Base-by-base conservation (phyloP, 2,797 vertebrate species). In the Oreochromis mossambicus region DNA sequence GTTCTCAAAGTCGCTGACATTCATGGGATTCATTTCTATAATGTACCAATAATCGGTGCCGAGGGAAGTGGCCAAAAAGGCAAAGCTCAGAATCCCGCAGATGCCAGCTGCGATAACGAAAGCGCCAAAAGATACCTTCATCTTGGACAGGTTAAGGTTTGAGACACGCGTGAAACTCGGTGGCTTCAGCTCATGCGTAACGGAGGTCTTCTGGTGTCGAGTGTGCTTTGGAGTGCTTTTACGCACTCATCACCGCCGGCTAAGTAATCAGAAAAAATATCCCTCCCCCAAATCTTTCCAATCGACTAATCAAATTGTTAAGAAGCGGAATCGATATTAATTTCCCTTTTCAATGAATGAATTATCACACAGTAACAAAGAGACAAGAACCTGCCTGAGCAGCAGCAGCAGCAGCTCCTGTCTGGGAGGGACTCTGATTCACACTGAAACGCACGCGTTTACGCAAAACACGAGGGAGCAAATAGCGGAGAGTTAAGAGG, bases 1-100 rank as follows among this genome's bases (percentile, higher is more conserved):
- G 68, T 91, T 88, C 80, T 94, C 91, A 1, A 86, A 79, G 51
- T 94, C 89, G 48, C 87, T 86, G 76, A 14, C 34, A 81, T 96
- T 96, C 15, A 41, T 19, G 3, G 94, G 88, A 46, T 91, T 95
- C 91, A 95, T 95, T 63, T 96, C 94, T 81, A 97, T 96, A 50
- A 97, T 90, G 92, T 96, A 97, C 97, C 97, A 97, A 24, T 96
- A 96, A 73, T 97, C 95, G 41, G 95, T 97, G 83, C 95, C 96
- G 10, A 97, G 90, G 4, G 97, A 94, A 2, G 92, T 91, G 1
- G 95, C 95, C 91, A 97, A 86, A 75, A 95, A 94, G 1, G 80
- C 92, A 77, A 97, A 97, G 91, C 97, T 97, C 55, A 97, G 83
- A 6, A 96, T n/a, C 0, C 96, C 96, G 48, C 91, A 91, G 77